These are phyloP conservation scores for Salvelinus fontinalis DNA, from an alignment of 2,113 vertebrate genomes.

Conservation along the genomic window DNA sequence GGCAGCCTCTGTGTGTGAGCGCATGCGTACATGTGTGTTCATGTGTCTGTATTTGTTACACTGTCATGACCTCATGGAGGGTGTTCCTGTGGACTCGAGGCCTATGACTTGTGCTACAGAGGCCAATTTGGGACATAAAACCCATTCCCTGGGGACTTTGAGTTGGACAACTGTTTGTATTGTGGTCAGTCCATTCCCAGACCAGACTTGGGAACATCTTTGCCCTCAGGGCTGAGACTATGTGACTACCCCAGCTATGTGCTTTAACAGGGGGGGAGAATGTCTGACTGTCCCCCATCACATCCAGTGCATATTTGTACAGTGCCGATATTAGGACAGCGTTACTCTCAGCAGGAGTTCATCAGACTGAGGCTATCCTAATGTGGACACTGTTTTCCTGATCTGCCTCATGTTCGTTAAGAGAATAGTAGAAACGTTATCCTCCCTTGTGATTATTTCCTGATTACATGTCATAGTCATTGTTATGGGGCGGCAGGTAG, in stretches of 20 bases:
- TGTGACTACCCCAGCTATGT: background rate
- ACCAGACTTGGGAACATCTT: background rate
- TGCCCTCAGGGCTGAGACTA: background rate
- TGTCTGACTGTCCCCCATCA: constrained; percentile 3
- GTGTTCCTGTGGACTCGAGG: background rate
- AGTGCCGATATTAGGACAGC: too few species aligned
- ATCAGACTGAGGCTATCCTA: too few species aligned
- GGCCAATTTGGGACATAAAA: constrained; percentile 24
- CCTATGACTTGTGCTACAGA: constrained; percentile 22
- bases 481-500: too few species aligned
- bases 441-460: background rate
- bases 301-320: background rate
- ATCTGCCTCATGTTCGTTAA: background rate
- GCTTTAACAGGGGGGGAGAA: too few species aligned
- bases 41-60: background rate
- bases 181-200: background rate
- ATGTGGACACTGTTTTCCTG: too few species aligned
- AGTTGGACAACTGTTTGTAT: constrained; percentile 39
- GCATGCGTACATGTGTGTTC: background rate
- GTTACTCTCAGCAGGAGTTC: too few species aligned
- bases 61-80: background rate
- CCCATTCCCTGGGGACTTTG: constrained; percentile 23
- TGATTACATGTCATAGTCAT: too few species aligned
- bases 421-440: background rate
- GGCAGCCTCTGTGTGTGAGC: background rate